A percentile compares a stretch with the other conserved stretches of the same genome.
Conservation (phyloP, 2,797 vertebrate species). For the Cirrhinus mrigala region DNA sequence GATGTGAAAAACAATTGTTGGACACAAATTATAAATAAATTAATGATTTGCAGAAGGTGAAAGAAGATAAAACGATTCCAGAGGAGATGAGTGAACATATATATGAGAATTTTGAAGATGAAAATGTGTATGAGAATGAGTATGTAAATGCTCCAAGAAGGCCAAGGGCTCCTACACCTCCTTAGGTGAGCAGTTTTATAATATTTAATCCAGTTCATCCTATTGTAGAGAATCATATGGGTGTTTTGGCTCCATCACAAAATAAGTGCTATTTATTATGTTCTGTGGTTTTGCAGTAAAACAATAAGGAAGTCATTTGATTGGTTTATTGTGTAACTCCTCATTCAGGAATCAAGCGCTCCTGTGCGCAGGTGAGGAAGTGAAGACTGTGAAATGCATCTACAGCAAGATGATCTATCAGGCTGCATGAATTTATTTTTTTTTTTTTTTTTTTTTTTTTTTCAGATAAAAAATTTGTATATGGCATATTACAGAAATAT, state of each 20-base stretch:
- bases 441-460: not conserved
- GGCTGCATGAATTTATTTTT: too few relatives aligned
- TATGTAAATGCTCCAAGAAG: conserved; percentile 2
- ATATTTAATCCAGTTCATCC: not conserved
- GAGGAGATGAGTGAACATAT: not conserved
- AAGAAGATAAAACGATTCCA: not conserved
- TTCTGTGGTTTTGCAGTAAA: too few relatives aligned
- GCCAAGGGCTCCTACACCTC: too few relatives aligned
- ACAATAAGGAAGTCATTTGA: not conserved
- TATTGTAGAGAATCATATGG: not conserved
- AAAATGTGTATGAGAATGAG: not conserved
- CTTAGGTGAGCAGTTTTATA: not conserved
- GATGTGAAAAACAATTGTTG: not conserved
- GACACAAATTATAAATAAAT: not conserved
- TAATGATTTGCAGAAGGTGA: not conserved
- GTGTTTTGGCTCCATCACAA: not conserved
- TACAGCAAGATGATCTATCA: not conserved
- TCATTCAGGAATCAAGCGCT: not conserved
- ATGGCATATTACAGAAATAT: not conserved
- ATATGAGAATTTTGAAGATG: not conserved
- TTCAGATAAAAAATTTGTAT: not conserved
- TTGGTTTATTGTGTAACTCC: not conserved
- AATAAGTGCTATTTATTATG: not conserved
- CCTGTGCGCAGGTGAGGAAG: not conserved
- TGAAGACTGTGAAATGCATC: not conserved